Evolutionary conservation across 2,888 invertebrate genomes (phyloP), one percentile per base, ranked within the genome.

Genomic region (Germaria angustata): DNA sequence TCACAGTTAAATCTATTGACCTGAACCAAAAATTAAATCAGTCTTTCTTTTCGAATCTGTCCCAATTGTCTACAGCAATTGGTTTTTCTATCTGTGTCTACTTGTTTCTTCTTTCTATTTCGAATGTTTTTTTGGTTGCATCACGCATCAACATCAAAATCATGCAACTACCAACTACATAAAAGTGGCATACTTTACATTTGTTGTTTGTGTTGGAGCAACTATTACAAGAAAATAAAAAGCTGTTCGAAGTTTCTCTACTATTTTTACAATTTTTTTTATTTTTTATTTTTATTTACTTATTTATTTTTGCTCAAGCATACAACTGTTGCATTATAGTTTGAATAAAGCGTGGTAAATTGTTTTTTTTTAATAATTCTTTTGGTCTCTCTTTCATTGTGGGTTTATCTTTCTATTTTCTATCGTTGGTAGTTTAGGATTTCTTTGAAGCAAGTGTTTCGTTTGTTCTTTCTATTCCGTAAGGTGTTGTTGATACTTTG

Each of bases 121-220:
- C 39, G n/a, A 39, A 24, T 41, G 22, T 41, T 57, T 44, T 57
- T 44, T 65, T 9, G 13, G 82, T 82, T 82, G 82, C 79, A 79
- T 76, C 82, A 82, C 75, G 75, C 75, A 82, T 75, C 81, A 53
- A 66, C 61, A 75, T 53, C 6, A 44, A 73, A 80, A 73, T 80
- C 66, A 73, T 80, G 80, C 77, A 77, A 69, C 77, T 61, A 51
- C n/a, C 57, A 73, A 72, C 41, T 44, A 69, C 68, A 68, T 5
- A 69, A 69, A 63, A 69, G 34, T 80, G 79, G 55, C 65, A 78
- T 78, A 57, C 36, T 65, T 78, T 57, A 22, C 28, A 46, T 20
- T 63, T 24, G 17, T 24, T 51, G 41, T 24, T 66, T n/a, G 22
- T 68, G 49, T 49, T 59, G 11, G 24, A 36, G 28, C 9, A 28